Base-by-base conservation (phyloP, 53 echinoderm and acorn worm genomes). In the Echinometra lucunter region DNA sequence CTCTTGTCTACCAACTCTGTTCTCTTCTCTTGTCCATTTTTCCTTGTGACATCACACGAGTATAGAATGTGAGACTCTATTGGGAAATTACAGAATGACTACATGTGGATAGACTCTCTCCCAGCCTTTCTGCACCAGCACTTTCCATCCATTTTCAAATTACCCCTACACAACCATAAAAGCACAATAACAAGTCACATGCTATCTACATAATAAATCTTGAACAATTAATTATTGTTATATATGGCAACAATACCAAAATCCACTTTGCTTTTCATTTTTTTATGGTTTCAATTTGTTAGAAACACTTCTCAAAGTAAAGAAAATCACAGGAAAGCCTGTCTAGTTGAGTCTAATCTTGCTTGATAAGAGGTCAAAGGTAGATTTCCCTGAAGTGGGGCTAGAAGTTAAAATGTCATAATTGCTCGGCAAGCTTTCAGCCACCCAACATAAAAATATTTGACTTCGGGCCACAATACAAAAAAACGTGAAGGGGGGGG, bases 351-450 rank as follows among this genome's bases (percentile, higher is more conserved):
- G 67, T 63, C 63, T 58, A 63, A 2, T 67, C 67, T 37, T 40
- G 63, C 13, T 44, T 44, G 45, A 91, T 2, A 35, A 21, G 25
- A 30, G 91, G 91, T 91, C 91, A 91, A 91, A 91, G 69, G 91
- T 91, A 66, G 91, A 91, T 44, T 91, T 91, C 91, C 91, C 91
- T 10, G 45, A 45, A 44, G 91, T 91, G 35, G 40, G 66, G 67
- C 44, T 28, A 91, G 91, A 91, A 91, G 91, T 91, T 91, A 91
- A 91, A 91, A 91, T 91, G 91, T 66, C 69, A 67, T 69, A 91
- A 91, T 91, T 66, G 91, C 69, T 69, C 44, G 23, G 37, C 57
- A 58, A 89, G 28, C 69, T 91, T 70, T 60, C 37, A 89, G 89
- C 25, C 89, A 38, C 58, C 89, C 34, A 58, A 89, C 57, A 89